phyloP scores from a whole-genome alignment of 2,797 vertebrate species.

The Danio aesculapii region DNA sequence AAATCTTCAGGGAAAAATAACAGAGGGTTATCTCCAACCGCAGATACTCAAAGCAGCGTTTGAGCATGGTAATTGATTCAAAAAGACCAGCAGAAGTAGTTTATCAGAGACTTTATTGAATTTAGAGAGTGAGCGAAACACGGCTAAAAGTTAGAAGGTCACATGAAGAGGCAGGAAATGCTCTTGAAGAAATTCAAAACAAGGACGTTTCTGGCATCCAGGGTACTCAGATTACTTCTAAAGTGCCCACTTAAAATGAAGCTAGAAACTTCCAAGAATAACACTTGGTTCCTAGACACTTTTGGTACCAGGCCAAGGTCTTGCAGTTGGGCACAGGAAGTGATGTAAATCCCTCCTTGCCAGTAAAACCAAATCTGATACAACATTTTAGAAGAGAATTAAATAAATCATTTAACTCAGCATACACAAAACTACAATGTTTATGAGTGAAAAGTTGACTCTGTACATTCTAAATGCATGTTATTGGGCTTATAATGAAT shows the following conservation, averaged over 20 bases:
- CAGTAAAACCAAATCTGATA: slow-evolving; percentile 77
- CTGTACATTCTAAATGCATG: not conserved
- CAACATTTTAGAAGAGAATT: slow-evolving; percentile 80
- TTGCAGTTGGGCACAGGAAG: slow-evolving; percentile 74
- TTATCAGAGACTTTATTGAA: slow-evolving; percentile 53
- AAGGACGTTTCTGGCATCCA: slow-evolving; percentile 40
- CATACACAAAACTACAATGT: slow-evolving; percentile 43
- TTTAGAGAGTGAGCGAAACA: slow-evolving; percentile 24
- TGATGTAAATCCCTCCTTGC: slow-evolving; percentile 76
- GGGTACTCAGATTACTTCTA: slow-evolving; percentile 54
- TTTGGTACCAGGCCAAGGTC: slow-evolving; percentile 65
- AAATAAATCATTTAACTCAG: slow-evolving; percentile 71
- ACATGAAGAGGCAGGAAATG: slow-evolving; percentile 38
- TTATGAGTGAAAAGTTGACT: slow-evolving; percentile 17
- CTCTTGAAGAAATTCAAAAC: slow-evolving; percentile 60
- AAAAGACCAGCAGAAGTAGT: slow-evolving; percentile 44
- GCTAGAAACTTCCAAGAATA: slow-evolving; percentile 58
- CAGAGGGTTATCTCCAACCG: slow-evolving; percentile 35
- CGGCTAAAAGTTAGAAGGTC: not conserved
- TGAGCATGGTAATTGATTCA: slow-evolving; percentile 55
- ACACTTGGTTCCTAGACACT: slow-evolving; percentile 63
- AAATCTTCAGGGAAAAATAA: slow-evolving; percentile 51
- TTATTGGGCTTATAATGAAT: not conserved
- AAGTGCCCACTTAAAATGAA: slow-evolving; percentile 53
- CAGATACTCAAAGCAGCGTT: slow-evolving; percentile 37